A percentile compares a stretch with the other conserved stretches of the same genome.
Conservation (phyloP, 2,797 vertebrate species). For the Rhinophrynus dorsalis region DNA sequence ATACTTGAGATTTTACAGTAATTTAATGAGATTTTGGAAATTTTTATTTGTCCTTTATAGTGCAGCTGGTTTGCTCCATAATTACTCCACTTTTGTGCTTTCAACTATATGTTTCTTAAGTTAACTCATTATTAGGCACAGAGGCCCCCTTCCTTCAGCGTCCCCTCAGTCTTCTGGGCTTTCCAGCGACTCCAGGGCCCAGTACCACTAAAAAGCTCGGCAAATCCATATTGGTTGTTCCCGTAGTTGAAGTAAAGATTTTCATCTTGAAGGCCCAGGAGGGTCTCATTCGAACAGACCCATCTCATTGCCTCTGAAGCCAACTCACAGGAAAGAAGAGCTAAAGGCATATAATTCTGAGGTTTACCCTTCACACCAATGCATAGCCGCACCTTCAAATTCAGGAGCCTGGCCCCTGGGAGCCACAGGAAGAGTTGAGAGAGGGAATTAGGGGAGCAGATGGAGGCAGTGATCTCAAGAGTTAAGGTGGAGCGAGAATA, state of each 20-base stretch:
- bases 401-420: constrained; percentile 15
- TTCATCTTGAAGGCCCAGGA: constrained; percentile 14
- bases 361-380: constrained; percentile 5
- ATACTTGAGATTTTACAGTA: no score
- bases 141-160: constrained; percentile 5
- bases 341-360: neutral
- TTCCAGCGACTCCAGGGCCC: constrained; percentile 30
- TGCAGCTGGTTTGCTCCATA: no score
- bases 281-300: constrained; percentile 17
- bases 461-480: constrained; percentile 13
- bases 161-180: constrained; percentile 13
- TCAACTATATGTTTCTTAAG: no score
- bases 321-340: neutral
- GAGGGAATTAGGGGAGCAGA: neutral
- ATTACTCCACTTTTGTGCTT: no score
- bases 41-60: no score
- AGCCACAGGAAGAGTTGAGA: constrained; percentile 35
- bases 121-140: no score
- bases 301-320: neutral
- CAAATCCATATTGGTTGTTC: neutral
- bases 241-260: constrained; percentile 36
- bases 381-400: constrained; percentile 16
- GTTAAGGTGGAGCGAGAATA: neutral
- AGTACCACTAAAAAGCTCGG: constrained; percentile 11
- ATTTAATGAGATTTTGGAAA: no score